phyloP scores from a whole-genome alignment of 2,888 invertebrate genomes.

The Cheilosia soror region DNA sequence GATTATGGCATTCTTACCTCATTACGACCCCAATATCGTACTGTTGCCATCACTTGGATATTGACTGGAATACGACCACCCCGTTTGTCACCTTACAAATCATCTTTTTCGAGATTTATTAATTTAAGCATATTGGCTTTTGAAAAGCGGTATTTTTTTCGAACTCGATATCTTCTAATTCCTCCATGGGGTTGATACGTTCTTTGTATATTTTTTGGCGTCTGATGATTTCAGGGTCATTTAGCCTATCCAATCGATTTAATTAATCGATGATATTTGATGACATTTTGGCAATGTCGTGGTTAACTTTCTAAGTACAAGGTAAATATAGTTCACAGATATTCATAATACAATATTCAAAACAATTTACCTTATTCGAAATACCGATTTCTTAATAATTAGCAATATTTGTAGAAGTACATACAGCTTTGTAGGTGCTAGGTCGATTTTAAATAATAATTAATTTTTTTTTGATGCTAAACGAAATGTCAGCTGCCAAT shows the following conservation, averaged over 20 bases:
- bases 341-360: too few relatives aligned
- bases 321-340: too few relatives aligned
- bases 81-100: background rate
- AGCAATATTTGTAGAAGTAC: too few relatives aligned
- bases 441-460: too few relatives aligned
- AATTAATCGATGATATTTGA: background rate
- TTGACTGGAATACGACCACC: slow-evolving; percentile 6
- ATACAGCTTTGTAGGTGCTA: too few relatives aligned
- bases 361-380: too few relatives aligned
- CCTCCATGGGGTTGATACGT: background rate
- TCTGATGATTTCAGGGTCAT: background rate
- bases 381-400: too few relatives aligned
- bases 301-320: too few relatives aligned
- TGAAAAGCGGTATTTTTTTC: background rate
- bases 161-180: background rate
- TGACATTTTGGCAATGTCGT: background rate
- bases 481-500: too few relatives aligned
- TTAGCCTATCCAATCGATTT: background rate
- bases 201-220: background rate
- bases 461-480: background rate
- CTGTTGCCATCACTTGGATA: slow-evolving; percentile 11
- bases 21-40: too few relatives aligned
- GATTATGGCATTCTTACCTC: background rate
- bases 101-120: background rate
- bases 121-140: background rate